Evolutionary conservation across 2,888 invertebrate genomes (phyloP).

Genomic region (Pandemis corylana): DNA sequence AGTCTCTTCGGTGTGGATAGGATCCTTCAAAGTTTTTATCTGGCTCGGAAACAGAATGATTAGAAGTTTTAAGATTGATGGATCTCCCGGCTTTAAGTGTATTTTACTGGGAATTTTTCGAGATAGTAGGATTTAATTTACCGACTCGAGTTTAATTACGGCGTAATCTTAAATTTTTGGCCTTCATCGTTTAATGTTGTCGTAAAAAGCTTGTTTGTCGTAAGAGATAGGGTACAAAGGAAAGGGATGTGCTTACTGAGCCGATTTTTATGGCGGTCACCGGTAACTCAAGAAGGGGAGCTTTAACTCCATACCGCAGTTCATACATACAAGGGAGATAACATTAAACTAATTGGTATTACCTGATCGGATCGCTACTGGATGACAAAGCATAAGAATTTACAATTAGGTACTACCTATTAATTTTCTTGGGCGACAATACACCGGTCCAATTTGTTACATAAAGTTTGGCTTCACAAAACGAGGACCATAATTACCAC

Average conservation of each 20-base stretch:
- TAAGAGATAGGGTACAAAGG: conserved; percentile 7
- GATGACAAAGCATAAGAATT: not conserved
- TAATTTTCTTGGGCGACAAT: not conserved
- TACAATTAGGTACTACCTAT: not conserved
- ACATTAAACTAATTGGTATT: conserved; percentile 16
- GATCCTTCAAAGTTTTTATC: conserved; percentile 57
- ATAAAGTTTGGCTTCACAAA: conserved; percentile 17
- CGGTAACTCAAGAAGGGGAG: conserved; percentile 26
- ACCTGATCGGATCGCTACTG: not conserved
- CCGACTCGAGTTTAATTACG: conserved; percentile 54
- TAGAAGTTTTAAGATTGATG: conserved; percentile 77
- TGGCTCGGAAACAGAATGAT: conserved; percentile 62
- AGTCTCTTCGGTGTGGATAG: conserved; percentile 27
- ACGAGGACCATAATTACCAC: conserved; percentile 33
- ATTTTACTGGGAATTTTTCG: conserved; percentile 54
- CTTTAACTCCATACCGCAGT: conserved; percentile 15
- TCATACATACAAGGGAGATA: not conserved
- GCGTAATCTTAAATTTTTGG: conserved; percentile 18
- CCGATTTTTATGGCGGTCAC: conserved; percentile 31
- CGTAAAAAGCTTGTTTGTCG: conserved; percentile 31
- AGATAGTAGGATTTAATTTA: conserved; percentile 56
- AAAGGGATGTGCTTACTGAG: conserved; percentile 31
- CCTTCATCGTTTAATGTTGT: conserved; percentile 16
- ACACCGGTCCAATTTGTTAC: conserved; percentile 16
- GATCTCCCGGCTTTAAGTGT: conserved; percentile 60